These are phyloP conservation scores for Brachypterus glaber DNA, from an alignment of 2,888 invertebrate genomes.

Conservation along the genomic window DNA sequence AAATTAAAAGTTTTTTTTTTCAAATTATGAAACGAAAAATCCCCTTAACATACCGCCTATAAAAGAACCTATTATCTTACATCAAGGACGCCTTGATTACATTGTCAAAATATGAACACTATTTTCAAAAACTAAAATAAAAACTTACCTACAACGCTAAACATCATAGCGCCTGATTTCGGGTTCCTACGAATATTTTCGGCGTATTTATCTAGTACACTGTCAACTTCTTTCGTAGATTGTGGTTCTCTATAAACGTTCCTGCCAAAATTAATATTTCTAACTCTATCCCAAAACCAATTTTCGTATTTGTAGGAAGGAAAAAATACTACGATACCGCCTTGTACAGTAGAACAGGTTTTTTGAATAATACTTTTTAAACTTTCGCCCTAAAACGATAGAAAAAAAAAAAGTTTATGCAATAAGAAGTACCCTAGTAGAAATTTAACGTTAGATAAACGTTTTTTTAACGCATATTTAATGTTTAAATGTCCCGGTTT, in stretches of 20 bases:
- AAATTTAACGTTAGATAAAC: too few species aligned
- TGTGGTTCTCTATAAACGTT: slow-evolving; percentile 69
- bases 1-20: too few species aligned
- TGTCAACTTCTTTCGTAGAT: slow-evolving; percentile 60
- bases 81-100: too few species aligned
- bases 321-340: slow-evolving; percentile 88
- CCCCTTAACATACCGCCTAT: too few species aligned
- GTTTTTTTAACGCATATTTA: too few species aligned
- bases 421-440: neutral
- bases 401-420: slow-evolving; percentile 13
- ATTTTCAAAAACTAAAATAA: too few species aligned
- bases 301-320: slow-evolving; percentile 86
- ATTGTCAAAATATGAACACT: too few species aligned
- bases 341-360: slow-evolving; percentile 69
- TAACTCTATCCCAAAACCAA: slow-evolving; percentile 55
- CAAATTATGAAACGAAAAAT: too few species aligned
- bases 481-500: too few species aligned
- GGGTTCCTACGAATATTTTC: slow-evolving; percentile 42
- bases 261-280: slow-evolving; percentile 46
- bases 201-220: slow-evolving; percentile 60
- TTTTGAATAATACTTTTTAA: slow-evolving; percentile 53
- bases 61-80: too few species aligned
- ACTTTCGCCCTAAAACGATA: slow-evolving; percentile 28
- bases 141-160: slow-evolving; percentile 77
- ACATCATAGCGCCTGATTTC: slow-evolving; percentile 65